Base-by-base conservation (phyloP, 1,140 invertebrate species). In the Dysdera silvatica region DNA sequence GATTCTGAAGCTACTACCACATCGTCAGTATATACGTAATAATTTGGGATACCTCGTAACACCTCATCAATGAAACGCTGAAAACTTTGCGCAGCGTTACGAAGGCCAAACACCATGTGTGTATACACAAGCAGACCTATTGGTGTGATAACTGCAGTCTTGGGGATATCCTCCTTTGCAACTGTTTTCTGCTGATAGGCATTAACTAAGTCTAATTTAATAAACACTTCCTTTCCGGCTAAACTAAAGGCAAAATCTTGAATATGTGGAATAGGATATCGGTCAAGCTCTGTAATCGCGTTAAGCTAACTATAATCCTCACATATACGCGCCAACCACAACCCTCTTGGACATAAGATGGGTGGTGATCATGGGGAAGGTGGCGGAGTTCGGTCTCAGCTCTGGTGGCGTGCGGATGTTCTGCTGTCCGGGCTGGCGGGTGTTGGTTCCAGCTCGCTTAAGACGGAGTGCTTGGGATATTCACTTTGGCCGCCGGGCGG, bases 1-100 rank as follows among this genome's bases (percentile, higher is more conserved):
- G 58, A 59, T 3, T 70, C 49, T 2, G 71, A 74, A 41, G 70
- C 78, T 5, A 83, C 68, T 3, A 82, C 69, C 31, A 84, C 62
- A 18, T 33, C 49, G 40, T 61, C 35, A 2, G 45, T 31, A 24
- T 33, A 61, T 3, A 43, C 26, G 35, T 32, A 61, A 26, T 33
- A 43, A 43, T 53, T 53, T 23, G 1, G 4, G 3, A 61, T 28
- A 2, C 20, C 59, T n/a, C 23, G 29, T 1, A 56, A 23, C 14
- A 67, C 20, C 31, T 54, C 45, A 33, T 68, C 2, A 33, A 61
- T 61, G 18, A 68, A 58, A 10, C 33, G 23, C 23, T 66, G 54
- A 28, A 69, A 65, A 10, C 63, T 62, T 32, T 61, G 40, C 14
- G 54, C 7, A n/a, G 67, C 45, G 23, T 66, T 67, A 23, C 54